Base-by-base conservation (phyloP, 2,888 invertebrate genomes). In the Lasioglossum zephyrum region DNA sequence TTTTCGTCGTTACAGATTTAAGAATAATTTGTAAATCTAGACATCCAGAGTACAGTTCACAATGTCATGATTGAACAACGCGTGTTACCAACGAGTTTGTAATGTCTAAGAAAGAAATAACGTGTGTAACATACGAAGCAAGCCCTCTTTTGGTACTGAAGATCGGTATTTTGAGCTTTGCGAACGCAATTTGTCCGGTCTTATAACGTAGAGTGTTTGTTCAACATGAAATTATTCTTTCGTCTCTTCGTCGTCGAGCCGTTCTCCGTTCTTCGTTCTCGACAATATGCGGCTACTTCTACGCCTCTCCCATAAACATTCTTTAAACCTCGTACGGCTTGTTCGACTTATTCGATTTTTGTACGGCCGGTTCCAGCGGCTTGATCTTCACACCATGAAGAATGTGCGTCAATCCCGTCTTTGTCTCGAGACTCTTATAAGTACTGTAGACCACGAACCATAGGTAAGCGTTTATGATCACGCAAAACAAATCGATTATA, bases 371-470 rank as follows among this genome's bases (percentile, higher is more conserved):
- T 4, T 73, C 73, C 47, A 78, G 60, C 26, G 90, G 81, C 77
- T 93, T 93, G 81, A 91, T 92, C 77, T 93, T 94, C 0, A 91
- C 82, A 26, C 88, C 90, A 73, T 95, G 93, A 6, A 95, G 93
- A 84, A 94, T 93, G 83, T 95, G 95, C 53, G 92, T 93, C 8
- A 95, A 88, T 53, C 94, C 94, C 78, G 94, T 94, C 77, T 95
- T 94, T 44, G 92, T 91, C 57, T 95, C 95, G 49, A 95, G 92
- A 81, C 93, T 94, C 79, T 94, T 93, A 87, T 95, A 95, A 73
- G 95, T 94, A 73, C 95, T 95, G 90, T 95, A 95, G 4, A 95
- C 95, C 11, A 95, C 95, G 72, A 95, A 92, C 94, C 95, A 95
- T 79, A 94, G 89, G 90, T 95, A 95, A 82, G 95, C 92, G 74